A percentile compares a stretch with the other conserved stretches of the same genome.
Conservation (phyloP, 2,888 invertebrate species). For the Cryptocheilus praepositus region DNA sequence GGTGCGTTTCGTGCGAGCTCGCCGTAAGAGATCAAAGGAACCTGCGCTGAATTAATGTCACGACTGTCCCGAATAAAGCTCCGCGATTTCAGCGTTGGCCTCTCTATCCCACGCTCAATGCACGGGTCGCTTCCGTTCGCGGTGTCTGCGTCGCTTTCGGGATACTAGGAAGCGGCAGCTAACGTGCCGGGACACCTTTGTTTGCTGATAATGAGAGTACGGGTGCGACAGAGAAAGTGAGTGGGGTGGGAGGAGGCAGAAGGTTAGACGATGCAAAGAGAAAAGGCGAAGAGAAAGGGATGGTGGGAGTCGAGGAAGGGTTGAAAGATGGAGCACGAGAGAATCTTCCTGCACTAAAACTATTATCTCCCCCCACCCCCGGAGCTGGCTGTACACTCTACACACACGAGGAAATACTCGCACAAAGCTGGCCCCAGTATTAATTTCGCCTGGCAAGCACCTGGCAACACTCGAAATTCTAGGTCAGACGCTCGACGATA, state of each 20-base stretch:
- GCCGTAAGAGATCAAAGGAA: too few relatives aligned
- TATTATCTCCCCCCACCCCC: constrained; percentile 22
- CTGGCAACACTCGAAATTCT: constrained; percentile 24
- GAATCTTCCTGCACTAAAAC: constrained; percentile 22
- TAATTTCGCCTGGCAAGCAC: constrained; percentile 35
- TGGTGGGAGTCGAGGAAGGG: background rate
- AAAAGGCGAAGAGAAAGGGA: constrained; percentile 6
- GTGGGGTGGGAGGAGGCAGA: background rate
- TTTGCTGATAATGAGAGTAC: background rate
- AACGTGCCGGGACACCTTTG: constrained; percentile 13
- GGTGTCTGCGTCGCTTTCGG: too few relatives aligned
- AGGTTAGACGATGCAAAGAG: constrained; percentile 1
- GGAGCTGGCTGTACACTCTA: constrained; percentile 6
- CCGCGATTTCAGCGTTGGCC: too few relatives aligned
- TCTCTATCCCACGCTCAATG: too few relatives aligned
- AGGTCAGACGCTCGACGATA: constrained; percentile 40
- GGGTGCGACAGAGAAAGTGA: background rate
- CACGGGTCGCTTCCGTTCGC: too few relatives aligned
- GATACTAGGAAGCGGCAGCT: background rate
- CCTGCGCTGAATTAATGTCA: too few relatives aligned
- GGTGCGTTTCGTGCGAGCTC: too few relatives aligned
- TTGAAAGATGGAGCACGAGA: constrained; percentile 11
- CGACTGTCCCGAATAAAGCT: too few relatives aligned
- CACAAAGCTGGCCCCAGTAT: constrained; percentile 32
- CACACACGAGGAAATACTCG: constrained; percentile 22